phyloP scores from a whole-genome alignment of 2,113 vertebrate species.

The Chaetura pelagica region DNA sequence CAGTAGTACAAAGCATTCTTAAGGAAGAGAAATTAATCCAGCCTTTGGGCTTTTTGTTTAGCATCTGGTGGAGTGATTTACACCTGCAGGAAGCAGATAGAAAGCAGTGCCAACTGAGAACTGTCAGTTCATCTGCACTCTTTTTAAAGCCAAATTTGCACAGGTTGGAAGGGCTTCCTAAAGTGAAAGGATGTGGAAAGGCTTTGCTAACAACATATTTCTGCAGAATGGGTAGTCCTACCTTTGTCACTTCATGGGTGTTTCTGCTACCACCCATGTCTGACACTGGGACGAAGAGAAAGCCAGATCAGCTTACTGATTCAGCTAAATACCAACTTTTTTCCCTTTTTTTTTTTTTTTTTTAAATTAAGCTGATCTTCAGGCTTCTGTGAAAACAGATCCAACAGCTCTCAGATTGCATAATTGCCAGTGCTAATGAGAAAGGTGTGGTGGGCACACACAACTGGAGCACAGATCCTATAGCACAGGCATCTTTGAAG shows the following conservation, averaged over 20 bases:
- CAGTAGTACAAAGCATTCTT: background rate
- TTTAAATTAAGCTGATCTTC: background rate
- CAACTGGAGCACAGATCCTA: background rate
- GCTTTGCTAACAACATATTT: background rate
- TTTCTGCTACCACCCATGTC: background rate
- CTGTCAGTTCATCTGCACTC: background rate
- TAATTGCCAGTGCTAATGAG: background rate
- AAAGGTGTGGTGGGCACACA: background rate
- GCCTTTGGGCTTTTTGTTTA: background rate
- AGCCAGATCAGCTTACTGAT: background rate
- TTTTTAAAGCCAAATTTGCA: background rate
- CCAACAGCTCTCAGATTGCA: background rate
- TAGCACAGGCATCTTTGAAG: background rate
- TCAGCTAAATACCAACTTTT: background rate
- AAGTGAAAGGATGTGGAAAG: background rate
- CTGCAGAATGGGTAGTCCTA: background rate
- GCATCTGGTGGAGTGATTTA: background rate
- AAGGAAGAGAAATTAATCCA: background rate
- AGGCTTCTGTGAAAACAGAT: background rate
- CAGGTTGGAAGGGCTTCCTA: background rate
- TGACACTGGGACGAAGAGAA: background rate
- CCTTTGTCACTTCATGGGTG: background rate
- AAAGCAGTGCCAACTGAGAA: background rate
- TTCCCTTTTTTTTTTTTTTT: rapidly evolving
- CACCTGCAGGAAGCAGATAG: background rate